phyloP scores from a whole-genome alignment of 92 coral and sea anemone genomes.

The Epizoanthus fatuus region DNA sequence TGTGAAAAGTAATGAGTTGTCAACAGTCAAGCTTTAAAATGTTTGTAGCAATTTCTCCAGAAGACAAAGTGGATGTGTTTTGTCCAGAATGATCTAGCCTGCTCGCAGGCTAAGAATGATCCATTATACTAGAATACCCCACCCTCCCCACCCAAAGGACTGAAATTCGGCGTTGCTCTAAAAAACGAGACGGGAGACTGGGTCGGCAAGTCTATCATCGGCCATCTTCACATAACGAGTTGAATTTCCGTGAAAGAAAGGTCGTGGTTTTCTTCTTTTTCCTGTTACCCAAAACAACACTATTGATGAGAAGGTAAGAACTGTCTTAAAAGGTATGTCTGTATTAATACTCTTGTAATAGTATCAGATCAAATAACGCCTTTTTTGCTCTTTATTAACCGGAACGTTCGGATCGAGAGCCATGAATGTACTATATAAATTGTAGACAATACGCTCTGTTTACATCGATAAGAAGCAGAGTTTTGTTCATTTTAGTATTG shows the following conservation, averaged over 20 bases:
- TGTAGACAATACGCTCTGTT: conserved; percentile 14
- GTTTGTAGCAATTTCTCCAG: no score
- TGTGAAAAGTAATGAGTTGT: no score
- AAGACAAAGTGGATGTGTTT: no score
- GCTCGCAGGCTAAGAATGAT: no score
- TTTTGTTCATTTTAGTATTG: neutral
- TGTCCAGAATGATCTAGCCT: no score
- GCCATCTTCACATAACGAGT: neutral
- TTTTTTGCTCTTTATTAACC: neutral
- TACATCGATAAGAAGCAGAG: conserved; percentile 10
- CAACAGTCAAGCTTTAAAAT: neutral
- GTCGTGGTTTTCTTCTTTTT: neutral
- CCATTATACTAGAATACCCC: neutral
- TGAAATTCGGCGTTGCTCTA: neutral
- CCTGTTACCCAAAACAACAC: conserved; percentile 1
- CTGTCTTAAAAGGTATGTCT: neutral
- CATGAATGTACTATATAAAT: neutral
- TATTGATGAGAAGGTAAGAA: conserved; percentile 1
- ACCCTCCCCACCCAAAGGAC: neutral
- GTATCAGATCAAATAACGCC: neutral
- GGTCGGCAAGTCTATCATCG: neutral
- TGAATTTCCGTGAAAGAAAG: neutral
- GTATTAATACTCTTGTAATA: neutral
- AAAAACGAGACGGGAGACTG: neutral
- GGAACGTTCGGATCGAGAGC: neutral